Evolutionary conservation across 2,888 invertebrate genomes (phyloP), one percentile per base, ranked within the genome.

Genomic region (Drosophila formosana): DNA sequence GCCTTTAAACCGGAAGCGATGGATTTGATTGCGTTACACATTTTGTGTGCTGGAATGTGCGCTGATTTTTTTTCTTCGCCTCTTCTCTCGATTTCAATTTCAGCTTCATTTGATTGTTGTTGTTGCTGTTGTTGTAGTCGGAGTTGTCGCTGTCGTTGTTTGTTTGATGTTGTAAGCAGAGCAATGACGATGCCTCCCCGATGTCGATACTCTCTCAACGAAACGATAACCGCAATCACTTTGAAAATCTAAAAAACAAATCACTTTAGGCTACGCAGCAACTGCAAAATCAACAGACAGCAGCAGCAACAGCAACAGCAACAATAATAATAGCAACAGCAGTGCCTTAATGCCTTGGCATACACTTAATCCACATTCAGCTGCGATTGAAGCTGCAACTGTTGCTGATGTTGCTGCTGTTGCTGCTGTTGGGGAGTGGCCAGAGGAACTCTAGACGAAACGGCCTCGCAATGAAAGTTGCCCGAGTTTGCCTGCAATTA

Each of bases 21-120:
- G 89, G 89, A 85, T 86, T 89, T 87, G 89, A 86, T 86, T 86
- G 85, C 89, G 89, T 84, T 86, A 89, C 88, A 86, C 85, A 88
- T 86, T 85, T 88, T 76, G 73, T 71, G 73, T 64, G 45, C 71
- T 86, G 89, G 89, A 82, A 87, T 86, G 87, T 78, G 89, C 88
- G 89, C 89, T 82, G 88, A 89, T 87, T 86, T 86, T 71, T 11
- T 37, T n/a, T 37, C 37, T 11, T 37, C n/a, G 37, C 37, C 34
- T 50, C 23, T 62, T 58, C 67, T 72, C 45, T 73, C 79, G 66
- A 78, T 71, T 80, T 74, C 71, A 75, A 70, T 66, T 79, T 78
- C 37, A 60, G 50, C 57, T 64, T 50, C 63, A 50, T 41, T 66
- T 66, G 51, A 46, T 56, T 57, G 62, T 49, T 28, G 30, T 58